phyloP scores from a whole-genome alignment of 2,888 invertebrate species.

The Drosophila parthenogenetica region DNA sequence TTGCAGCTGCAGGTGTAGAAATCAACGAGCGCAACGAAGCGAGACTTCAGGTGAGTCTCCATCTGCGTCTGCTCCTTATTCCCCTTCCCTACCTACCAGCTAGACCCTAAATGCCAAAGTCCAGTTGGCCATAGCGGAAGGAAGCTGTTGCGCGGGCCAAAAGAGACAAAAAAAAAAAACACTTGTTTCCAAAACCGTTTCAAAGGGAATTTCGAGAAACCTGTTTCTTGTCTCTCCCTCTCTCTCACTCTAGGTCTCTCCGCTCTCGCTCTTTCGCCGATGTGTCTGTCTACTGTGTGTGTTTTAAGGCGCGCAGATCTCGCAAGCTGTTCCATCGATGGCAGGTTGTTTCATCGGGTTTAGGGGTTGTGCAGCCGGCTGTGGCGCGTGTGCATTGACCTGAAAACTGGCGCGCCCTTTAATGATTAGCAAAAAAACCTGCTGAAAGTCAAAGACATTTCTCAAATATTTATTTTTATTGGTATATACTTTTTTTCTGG shows the following conservation, averaged over 20 bases:
- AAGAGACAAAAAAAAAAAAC: conserved; percentile 29
- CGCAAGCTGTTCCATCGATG: conserved; percentile 43
- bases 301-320: conserved; percentile 37
- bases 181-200: conserved; percentile 48
- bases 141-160: conserved; percentile 67
- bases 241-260: background rate
- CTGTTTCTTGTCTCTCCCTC: conserved; percentile 43
- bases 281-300: background rate
- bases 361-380: conserved; percentile 58
- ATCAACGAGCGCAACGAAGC: conserved; percentile 60
- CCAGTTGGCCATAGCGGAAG: conserved; percentile 43
- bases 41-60: conserved; percentile 16
- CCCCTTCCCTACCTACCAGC: background rate
- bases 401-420: conserved; percentile 55
- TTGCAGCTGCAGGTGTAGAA: conserved; percentile 67
- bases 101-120: conserved; percentile 9
- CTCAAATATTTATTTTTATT: conserved; percentile 16
- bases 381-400: conserved; percentile 69
- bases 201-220: conserved; percentile 34
- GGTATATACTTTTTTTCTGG: conserved; percentile 37
- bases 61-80: background rate
- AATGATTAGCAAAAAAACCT: conserved; percentile 1
- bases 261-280: background rate
- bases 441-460: conserved; percentile 11
- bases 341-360: conserved; percentile 43